Evolutionary conservation across 1,140 invertebrate genomes (phyloP).

Genomic region (Zelostemma sp.): DNA sequence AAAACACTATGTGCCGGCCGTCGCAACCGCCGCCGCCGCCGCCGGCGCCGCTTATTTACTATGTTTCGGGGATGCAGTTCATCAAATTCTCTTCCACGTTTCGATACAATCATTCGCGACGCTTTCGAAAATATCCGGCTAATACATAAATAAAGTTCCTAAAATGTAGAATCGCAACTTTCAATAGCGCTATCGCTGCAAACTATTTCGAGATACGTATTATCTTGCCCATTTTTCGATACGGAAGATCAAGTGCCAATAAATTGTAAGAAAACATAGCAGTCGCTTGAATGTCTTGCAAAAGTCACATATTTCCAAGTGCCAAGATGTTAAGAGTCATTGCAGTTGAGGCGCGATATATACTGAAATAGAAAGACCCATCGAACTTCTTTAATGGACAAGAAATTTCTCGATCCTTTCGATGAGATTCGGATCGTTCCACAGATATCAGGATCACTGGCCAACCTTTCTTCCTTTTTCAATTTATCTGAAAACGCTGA

Average conservation of each 20-base stretch:
- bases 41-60: slow-evolving; percentile 13
- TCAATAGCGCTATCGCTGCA: too few species aligned
- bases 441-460: slow-evolving; percentile 18
- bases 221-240: neutral
- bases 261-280: neutral
- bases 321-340: slow-evolving; percentile 22
- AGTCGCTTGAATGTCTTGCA: neutral
- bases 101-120: neutral
- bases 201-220: neutral
- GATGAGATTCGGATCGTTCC: slow-evolving; percentile 22
- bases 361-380: slow-evolving; percentile 12
- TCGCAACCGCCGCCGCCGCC: too few species aligned
- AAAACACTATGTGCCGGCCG: slow-evolving; percentile 56
- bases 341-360: slow-evolving; percentile 9
- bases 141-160: too few species aligned
- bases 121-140: too few species aligned
- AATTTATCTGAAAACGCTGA: slow-evolving; percentile 32
- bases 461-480: slow-evolving; percentile 14
- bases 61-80: slow-evolving; percentile 14
- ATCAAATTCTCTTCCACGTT: slow-evolving; percentile 15
- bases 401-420: slow-evolving; percentile 31
- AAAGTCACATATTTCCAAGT: slow-evolving; percentile 15
- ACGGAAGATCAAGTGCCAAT: neutral
- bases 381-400: slow-evolving; percentile 35
- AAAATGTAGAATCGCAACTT: too few species aligned